These are phyloP conservation scores for Dolomedes plantarius DNA, from an alignment of 2,888 invertebrate genomes.

Conservation along the genomic window DNA sequence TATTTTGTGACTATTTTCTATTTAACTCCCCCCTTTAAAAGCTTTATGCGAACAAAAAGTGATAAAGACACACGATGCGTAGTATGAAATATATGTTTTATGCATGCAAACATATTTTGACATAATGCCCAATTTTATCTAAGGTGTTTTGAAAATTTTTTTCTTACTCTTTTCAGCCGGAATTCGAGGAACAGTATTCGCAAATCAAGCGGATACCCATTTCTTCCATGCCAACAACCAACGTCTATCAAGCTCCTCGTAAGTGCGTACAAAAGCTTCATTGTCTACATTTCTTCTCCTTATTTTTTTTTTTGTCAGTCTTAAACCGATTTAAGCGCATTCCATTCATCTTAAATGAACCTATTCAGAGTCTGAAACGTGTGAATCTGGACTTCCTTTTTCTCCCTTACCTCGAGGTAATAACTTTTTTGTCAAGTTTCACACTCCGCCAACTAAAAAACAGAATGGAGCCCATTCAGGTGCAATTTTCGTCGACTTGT, in stretches of 20 bases:
- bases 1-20: no score
- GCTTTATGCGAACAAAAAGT: no score
- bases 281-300: slow-evolving; percentile 4
- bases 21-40: no score
- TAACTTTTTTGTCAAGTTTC: not conserved
- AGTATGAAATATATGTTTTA: no score
- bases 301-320: not conserved
- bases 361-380: not conserved
- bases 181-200: slow-evolving; percentile 71
- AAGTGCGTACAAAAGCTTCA: slow-evolving; percentile 67
- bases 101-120: no score
- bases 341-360: slow-evolving; percentile 11
- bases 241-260: slow-evolving; percentile 72
- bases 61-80: no score
- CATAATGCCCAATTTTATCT: no score
- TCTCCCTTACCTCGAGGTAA: no score
- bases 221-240: slow-evolving; percentile 62
- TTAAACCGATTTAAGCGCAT: not conserved
- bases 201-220: slow-evolving; percentile 71
- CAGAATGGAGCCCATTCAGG: no score
- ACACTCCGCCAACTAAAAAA: not conserved
- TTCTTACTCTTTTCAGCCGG: slow-evolving; percentile 40
- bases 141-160: not conserved
- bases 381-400: not conserved
- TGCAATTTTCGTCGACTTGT: no score